phyloP scores from a whole-genome alignment of 2,797 vertebrate genomes.

The Crenuchus spilurus region DNA sequence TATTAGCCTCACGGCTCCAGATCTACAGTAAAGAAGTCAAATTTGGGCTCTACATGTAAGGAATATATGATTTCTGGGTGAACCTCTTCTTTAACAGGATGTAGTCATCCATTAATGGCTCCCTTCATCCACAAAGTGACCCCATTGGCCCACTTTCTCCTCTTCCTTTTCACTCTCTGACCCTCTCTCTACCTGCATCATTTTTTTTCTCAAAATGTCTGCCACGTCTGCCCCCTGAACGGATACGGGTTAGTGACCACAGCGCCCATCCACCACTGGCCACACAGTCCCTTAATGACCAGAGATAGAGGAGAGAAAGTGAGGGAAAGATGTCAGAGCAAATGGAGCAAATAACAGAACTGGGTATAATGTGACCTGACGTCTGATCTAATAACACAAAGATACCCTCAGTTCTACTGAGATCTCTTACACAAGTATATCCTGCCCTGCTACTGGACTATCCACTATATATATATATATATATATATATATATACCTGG shows the following conservation, averaged over 20 bases:
- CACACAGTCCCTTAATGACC: not conserved
- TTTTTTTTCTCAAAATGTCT: not conserved
- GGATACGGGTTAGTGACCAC: conserved; percentile 25
- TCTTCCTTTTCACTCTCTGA: conserved; percentile 51
- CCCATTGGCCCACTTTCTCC: conserved; percentile 32
- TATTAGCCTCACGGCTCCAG: too few relatives aligned
- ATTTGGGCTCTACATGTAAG: too few relatives aligned
- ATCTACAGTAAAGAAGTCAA: too few relatives aligned
- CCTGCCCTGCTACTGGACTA: not conserved
- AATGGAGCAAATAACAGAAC: not conserved
- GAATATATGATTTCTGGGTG: too few relatives aligned
- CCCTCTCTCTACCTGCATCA: conserved; percentile 28
- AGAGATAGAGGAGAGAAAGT: conserved; percentile 5
- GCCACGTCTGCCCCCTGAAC: conserved; percentile 12
- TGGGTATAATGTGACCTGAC: not conserved
- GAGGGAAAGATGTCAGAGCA: conserved; percentile 18
- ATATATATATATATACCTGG: too few relatives aligned
- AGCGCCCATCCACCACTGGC: not conserved
- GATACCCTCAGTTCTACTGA: not conserved
- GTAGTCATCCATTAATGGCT: conserved; percentile 37
- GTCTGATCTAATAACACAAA: not conserved
- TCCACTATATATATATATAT: too few relatives aligned
- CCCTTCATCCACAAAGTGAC: conserved; percentile 41
- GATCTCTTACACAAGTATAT: not conserved
- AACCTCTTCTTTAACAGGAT: conserved; percentile 27